These are phyloP conservation scores for Drosophila pseudoobscura DNA, from an alignment of 1,140 invertebrate species.

Conservation along the genomic window DNA sequence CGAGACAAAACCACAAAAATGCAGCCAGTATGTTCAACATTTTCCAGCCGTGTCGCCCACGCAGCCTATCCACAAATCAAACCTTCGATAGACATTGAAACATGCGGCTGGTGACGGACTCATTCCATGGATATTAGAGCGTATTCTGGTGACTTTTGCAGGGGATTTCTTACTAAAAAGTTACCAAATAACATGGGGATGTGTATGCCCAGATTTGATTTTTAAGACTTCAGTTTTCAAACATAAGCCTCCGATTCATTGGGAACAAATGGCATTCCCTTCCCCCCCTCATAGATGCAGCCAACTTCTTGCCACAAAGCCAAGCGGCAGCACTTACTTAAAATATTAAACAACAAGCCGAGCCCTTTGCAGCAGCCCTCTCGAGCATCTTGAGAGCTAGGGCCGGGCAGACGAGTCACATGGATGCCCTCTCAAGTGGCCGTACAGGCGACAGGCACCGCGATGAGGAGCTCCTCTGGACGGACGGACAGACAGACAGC, in stretches of 20 bases:
- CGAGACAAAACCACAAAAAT: constrained; percentile 68
- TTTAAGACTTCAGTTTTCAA: not conserved
- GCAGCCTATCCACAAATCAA: constrained; percentile 44
- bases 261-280: constrained; percentile 22
- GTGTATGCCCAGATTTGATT: too few species aligned
- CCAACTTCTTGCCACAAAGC: constrained; percentile 30
- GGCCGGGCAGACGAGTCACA: constrained; percentile 50
- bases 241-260: too few species aligned
- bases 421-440: constrained; percentile 69
- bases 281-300: constrained; percentile 11
- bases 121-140: too few species aligned
- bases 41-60: constrained; percentile 22
- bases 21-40: constrained; percentile 39
- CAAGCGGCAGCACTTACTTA: constrained; percentile 75
- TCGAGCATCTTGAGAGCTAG: constrained; percentile 51
- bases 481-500: constrained; percentile 7
- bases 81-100: constrained; percentile 33
- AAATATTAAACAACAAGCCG: constrained; percentile 73
- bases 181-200: too few species aligned
- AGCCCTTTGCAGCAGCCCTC: constrained; percentile 66
- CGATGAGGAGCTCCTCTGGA: constrained; percentile 7
- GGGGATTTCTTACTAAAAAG: too few species aligned
- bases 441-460: constrained; percentile 52
- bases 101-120: constrained; percentile 7
- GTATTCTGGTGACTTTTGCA: too few species aligned